phyloP scores from a whole-genome alignment of 2,113 vertebrate genomes.

The Lanius ludovicianus region DNA sequence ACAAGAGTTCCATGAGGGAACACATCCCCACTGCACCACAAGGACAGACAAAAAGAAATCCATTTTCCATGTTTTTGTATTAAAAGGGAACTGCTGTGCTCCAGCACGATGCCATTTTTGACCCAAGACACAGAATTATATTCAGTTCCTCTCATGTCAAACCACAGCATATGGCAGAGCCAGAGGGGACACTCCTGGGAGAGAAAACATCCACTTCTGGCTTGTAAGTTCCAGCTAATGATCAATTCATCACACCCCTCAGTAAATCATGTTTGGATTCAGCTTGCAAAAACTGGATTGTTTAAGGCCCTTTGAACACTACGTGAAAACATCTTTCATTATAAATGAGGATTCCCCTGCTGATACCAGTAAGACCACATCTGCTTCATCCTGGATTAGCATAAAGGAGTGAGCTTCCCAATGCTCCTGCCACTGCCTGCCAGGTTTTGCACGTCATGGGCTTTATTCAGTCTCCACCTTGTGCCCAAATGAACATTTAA shows the following conservation, averaged over 20 bases:
- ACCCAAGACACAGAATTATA: background rate
- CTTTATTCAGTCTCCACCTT: background rate
- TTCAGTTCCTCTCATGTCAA: background rate
- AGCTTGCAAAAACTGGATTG: background rate
- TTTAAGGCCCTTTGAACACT: background rate
- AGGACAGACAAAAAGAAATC: background rate
- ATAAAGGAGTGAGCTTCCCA: fast-evolving
- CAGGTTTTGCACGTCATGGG: fast-evolving
- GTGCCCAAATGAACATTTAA: background rate
- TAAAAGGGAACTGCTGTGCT: background rate
- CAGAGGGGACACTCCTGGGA: background rate
- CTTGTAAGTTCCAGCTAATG: background rate
- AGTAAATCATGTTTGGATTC: background rate
- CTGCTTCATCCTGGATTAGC: background rate
- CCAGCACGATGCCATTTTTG: background rate
- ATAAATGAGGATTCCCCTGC: background rate
- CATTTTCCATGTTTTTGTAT: background rate
- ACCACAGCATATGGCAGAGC: background rate
- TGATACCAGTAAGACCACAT: background rate
- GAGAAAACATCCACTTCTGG: background rate
- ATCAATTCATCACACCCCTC: background rate
- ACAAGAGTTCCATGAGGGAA: background rate
- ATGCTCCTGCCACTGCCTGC: background rate
- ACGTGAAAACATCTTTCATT: background rate
- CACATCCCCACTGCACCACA: fast-evolving